phyloP scores from a whole-genome alignment of 2,888 invertebrate genomes.

The Epistrophe grossulariae region DNA sequence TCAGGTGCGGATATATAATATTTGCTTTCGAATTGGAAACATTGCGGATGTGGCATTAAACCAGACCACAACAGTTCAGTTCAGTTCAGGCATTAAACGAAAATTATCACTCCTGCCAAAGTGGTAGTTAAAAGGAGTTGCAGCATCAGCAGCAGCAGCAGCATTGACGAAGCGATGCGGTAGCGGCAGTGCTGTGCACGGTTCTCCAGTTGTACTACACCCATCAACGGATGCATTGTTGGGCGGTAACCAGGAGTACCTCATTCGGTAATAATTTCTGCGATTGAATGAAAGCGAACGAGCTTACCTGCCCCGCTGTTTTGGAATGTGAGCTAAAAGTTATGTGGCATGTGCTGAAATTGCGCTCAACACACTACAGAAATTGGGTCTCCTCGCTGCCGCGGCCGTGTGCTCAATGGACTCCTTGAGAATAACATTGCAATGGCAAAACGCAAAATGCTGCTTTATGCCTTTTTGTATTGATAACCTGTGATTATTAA shows the following conservation, averaged over 20 bases:
- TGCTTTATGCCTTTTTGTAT: slow-evolving; percentile 69
- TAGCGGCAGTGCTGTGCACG: no score
- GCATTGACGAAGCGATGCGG: not conserved
- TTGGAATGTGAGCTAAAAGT: slow-evolving; percentile 46
- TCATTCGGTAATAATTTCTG: slow-evolving; percentile 72
- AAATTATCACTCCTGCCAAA: slow-evolving; percentile 72
- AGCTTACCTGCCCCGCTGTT: slow-evolving; percentile 13
- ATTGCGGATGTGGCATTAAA: slow-evolving; percentile 42
- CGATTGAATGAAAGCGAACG: slow-evolving; percentile 65
- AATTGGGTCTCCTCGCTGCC: slow-evolving; percentile 6
- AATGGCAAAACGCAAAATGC: slow-evolving; percentile 54
- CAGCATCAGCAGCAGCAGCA: not conserved
- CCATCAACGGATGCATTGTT: slow-evolving; percentile 70
- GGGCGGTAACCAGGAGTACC: slow-evolving; percentile 71
- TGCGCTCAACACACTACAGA: slow-evolving; percentile 52
- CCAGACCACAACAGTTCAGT: slow-evolving; percentile 45
- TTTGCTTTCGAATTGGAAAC: slow-evolving; percentile 51
- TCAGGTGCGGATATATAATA: slow-evolving; percentile 14
- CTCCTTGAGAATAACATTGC: slow-evolving; percentile 45
- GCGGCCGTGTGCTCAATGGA: slow-evolving; percentile 21
- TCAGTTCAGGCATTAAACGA: slow-evolving; percentile 60
- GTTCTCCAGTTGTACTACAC: slow-evolving; percentile 46
- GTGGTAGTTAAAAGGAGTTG: slow-evolving; percentile 69
- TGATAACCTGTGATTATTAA: slow-evolving; percentile 75
- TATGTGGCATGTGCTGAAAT: slow-evolving; percentile 75